Evolutionary conservation across 2,113 vertebrate species (phyloP).

Genomic region (Etia nguti): DNA sequence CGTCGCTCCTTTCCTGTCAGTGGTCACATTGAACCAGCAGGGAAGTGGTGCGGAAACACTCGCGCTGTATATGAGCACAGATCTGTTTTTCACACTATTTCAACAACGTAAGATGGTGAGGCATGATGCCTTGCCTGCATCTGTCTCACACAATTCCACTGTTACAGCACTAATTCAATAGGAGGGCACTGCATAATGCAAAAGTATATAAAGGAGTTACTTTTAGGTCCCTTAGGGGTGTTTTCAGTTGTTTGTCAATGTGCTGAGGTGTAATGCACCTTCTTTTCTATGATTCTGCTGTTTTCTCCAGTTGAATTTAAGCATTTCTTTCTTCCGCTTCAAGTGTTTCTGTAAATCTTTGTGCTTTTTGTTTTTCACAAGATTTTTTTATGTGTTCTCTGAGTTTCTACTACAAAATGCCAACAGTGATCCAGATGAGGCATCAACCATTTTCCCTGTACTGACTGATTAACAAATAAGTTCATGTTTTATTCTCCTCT

Average conservation of each 20-base stretch:
- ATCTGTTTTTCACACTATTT: background rate
- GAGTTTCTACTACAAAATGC: background rate
- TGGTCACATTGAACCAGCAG: background rate
- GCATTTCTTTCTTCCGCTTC: background rate
- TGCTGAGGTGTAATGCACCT: background rate
- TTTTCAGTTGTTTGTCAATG: background rate
- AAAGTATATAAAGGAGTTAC: fast-evolving
- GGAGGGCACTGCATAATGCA: background rate
- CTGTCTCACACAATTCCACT: background rate
- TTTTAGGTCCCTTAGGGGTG: background rate
- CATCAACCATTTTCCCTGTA: background rate
- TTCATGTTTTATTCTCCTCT: background rate
- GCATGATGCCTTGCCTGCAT: background rate
- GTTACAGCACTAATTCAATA: background rate
- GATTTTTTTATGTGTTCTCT: background rate
- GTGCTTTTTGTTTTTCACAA: background rate
- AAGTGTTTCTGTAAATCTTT: background rate
- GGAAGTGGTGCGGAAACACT: background rate
- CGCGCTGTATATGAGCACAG: fast-evolving
- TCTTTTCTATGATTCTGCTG: background rate
- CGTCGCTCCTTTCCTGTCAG: background rate
- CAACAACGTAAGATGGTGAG: background rate
- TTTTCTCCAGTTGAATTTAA: background rate
- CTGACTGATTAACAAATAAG: constrained; percentile 1
- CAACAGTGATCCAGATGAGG: background rate